A percentile compares a stretch with the other conserved stretches of the same genome.
These are phyloP conservation scores for Sminthopsis crassicaudata DNA, from an alignment of 2,113 vertebrate genomes.

Conservation along the genomic window DNA sequence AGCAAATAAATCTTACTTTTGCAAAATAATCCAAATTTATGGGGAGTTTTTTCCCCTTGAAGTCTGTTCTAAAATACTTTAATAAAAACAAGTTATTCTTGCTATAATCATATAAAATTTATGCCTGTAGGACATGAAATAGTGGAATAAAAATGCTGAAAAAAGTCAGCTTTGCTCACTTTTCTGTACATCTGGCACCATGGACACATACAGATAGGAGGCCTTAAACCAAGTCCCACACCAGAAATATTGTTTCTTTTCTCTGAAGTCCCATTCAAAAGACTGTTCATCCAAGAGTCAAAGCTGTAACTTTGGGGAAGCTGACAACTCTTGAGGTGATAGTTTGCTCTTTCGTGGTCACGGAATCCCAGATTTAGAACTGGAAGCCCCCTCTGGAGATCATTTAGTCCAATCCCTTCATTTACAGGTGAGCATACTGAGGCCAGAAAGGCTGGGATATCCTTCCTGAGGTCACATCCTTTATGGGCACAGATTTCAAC, in stretches of 20 bases:
- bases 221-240: neutral
- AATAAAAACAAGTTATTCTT: constrained; percentile 26
- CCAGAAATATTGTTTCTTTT: neutral
- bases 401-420: neutral
- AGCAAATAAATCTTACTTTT: constrained; percentile 14
- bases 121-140: neutral
- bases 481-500: neutral
- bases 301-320: constrained; percentile 13
- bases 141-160: neutral
- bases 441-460: neutral
- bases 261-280: neutral
- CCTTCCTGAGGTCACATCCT: neutral
- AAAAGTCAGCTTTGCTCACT: neutral
- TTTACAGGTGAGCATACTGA: neutral
- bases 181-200: neutral
- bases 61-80: constrained; percentile 14
- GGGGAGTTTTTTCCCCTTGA: constrained; percentile 4
- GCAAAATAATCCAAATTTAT: constrained; percentile 39
- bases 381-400: neutral
- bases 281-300: constrained; percentile 23
- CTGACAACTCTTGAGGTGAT: neutral
- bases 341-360: neutral
- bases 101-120: neutral
- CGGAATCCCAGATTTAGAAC: neutral
- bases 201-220: neutral